A percentile compares a stretch with the other conserved stretches of the same genome.
Conservation (phyloP, 2,113 vertebrate genomes). For the Sprattus sprattus region DNA sequence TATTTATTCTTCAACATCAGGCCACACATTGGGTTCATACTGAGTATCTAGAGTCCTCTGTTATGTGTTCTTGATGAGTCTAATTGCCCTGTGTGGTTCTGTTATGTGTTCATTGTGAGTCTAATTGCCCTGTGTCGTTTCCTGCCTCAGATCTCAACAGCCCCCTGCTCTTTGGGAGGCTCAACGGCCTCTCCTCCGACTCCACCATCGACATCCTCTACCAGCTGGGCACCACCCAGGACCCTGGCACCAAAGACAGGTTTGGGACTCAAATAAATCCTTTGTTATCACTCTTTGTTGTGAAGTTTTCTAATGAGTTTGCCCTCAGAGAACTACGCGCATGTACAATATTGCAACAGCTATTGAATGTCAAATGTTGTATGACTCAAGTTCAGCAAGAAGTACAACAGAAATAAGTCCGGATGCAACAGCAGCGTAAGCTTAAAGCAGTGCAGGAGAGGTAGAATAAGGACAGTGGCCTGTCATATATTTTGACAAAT, state of each 20-base stretch:
- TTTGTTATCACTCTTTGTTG: neutral
- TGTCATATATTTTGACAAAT: neutral
- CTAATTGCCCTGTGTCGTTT: neutral
- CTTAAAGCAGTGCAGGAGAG: neutral
- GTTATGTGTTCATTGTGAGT: neutral
- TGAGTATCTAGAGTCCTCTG: neutral
- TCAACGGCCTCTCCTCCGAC: conserved; percentile 97
- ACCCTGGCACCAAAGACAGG: conserved; percentile 96
- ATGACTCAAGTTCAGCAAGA: neutral
- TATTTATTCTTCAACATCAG: neutral
- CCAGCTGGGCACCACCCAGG: conserved; percentile 97
- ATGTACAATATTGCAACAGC: neutral
- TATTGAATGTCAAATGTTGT: neutral
- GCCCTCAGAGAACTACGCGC: neutral
- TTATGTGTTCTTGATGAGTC: neutral
- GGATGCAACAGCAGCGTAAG: neutral
- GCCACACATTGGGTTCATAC: neutral
- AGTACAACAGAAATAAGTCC: neutral
- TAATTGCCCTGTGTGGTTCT: neutral
- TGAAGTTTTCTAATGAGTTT: neutral
- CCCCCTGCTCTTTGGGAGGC: conserved; percentile 93
- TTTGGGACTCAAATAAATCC: conserved; percentile 53
- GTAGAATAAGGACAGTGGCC: neutral
- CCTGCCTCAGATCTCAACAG: conserved; percentile 88
- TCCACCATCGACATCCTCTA: conserved; percentile 99